These are phyloP conservation scores for Pedionomus torquatus DNA, from an alignment of 2,113 vertebrate species.

Conservation along the genomic window DNA sequence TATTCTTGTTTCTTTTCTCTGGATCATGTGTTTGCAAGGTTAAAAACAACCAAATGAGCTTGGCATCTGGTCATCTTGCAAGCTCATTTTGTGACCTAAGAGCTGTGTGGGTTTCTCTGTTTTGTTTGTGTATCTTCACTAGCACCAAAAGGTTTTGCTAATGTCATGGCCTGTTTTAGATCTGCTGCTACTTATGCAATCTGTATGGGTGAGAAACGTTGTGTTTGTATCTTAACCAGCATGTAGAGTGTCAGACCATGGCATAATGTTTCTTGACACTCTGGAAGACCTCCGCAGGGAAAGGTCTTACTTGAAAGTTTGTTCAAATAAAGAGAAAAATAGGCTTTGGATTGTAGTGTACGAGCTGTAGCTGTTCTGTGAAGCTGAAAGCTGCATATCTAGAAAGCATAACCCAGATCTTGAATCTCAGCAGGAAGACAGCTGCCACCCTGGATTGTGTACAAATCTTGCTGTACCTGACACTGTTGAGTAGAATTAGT, in stretches of 20 bases:
- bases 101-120: not conserved
- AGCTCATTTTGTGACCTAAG: not conserved
- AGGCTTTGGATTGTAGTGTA: not conserved
- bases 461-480: not conserved
- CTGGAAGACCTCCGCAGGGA: not conserved
- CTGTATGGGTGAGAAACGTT: not conserved
- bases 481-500: not conserved
- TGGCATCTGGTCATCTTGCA: not conserved
- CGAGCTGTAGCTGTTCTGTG: not conserved
- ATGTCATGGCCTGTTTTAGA: not conserved
- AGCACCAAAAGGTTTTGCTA: not conserved
- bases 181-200: not conserved
- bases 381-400: not conserved
- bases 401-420: not conserved
- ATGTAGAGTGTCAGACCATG: not conserved
- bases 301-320: not conserved
- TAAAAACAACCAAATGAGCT: not conserved
- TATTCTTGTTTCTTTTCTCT: not conserved
- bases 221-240: not conserved
- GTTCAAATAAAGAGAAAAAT: not conserved
- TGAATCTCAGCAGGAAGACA: not conserved
- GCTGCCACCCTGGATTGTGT: not conserved
- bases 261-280: not conserved
- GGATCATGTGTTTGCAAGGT: not conserved
- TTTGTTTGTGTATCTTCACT: not conserved